Percentiles rank a stretch among this genome's conserved stretches.
Conservation (phyloP, 2,797 vertebrate genomes). For the Ara ararauna region DNA sequence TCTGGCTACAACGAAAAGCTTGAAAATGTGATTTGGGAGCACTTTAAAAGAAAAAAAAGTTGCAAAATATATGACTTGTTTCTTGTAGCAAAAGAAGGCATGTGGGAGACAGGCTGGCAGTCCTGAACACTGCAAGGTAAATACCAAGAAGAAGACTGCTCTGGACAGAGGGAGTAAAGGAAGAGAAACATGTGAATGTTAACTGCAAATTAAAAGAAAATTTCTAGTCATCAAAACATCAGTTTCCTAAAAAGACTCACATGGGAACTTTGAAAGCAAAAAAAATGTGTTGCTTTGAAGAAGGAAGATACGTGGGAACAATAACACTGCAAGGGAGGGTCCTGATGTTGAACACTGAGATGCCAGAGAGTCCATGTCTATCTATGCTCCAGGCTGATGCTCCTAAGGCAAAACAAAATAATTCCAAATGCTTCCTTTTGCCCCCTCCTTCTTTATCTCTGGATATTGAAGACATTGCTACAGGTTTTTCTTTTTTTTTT, state of each 20-base stretch:
- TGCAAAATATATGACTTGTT: not conserved
- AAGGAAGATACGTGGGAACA: accelerated
- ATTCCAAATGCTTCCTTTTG: not conserved
- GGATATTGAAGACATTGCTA: not conserved
- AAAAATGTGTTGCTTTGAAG: not conserved
- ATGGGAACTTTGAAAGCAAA: not conserved
- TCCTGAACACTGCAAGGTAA: not conserved
- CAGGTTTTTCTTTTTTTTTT: not conserved
- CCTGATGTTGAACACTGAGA: not conserved
- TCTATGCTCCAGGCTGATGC: accelerated
- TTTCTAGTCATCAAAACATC: not conserved
- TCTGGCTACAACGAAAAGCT: not conserved
- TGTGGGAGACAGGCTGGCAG: not conserved
- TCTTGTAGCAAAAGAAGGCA: not conserved
- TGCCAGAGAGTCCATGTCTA: accelerated
- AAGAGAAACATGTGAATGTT: not conserved
- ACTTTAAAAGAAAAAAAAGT: not conserved
- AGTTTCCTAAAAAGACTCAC: not conserved
- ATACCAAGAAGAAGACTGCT: not conserved
- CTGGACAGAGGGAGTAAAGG: not conserved
- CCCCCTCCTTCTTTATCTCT: not conserved
- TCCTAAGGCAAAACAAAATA: not conserved
- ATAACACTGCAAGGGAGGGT: no score
- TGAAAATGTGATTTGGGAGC: not conserved
- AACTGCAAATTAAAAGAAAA: not conserved